A percentile compares a stretch with the other conserved stretches of the same genome.
These are phyloP conservation scores for Craseonycteris thonglongyai DNA, from an alignment of 2,113 vertebrate genomes.

Conservation along the genomic window DNA sequence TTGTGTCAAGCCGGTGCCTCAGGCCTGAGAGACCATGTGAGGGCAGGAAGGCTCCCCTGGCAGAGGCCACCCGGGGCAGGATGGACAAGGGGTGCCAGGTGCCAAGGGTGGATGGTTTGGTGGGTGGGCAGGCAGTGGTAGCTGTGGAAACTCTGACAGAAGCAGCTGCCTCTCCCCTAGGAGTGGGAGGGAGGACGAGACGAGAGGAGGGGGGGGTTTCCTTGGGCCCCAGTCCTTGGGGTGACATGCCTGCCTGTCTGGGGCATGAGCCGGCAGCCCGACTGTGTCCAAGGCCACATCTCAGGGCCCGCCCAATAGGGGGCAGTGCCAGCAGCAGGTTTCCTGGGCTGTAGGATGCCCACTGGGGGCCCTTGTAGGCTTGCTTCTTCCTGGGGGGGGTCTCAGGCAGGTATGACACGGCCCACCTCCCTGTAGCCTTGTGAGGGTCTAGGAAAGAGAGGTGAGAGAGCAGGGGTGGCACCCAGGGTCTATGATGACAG, in stretches of 20 bases:
- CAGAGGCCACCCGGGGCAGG: neutral
- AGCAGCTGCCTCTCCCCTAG: neutral
- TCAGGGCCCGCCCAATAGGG: neutral
- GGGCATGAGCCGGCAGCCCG: neutral
- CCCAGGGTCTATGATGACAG: neutral
- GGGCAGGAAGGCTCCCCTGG: neutral
- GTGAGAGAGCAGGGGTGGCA: rapidly evolving
- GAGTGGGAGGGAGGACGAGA: neutral
- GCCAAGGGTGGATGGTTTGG: neutral
- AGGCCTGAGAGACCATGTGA: neutral
- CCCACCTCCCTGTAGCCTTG: neutral
- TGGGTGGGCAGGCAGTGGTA: neutral
- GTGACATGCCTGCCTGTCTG: neutral
- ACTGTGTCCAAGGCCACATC: neutral
- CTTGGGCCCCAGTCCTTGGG: neutral
- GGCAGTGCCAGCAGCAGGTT: neutral
- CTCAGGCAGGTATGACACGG: neutral
- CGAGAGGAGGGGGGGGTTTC: neutral
- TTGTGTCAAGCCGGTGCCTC: neutral
- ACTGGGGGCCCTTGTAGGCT: too few species aligned
- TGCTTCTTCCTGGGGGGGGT: too few species aligned
- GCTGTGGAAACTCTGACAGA: neutral
- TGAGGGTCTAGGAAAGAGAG: neutral
- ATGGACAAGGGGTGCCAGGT: neutral
- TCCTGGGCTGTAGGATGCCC: neutral